These are phyloP conservation scores for Glaucomys volans DNA, from an alignment of 2,113 vertebrate genomes.

Conservation along the genomic window DNA sequence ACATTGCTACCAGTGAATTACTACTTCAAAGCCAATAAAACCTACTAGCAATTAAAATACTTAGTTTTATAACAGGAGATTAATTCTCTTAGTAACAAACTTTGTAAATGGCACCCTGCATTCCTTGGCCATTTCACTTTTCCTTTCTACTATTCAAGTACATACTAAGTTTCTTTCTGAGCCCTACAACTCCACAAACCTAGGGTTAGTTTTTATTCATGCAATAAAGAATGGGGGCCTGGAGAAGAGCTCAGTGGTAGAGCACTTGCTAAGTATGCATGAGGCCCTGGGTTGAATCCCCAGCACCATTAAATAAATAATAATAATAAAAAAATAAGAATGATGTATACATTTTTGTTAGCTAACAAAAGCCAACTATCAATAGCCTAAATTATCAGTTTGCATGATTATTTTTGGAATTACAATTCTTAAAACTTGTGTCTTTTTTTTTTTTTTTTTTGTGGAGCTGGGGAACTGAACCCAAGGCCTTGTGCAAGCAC, in stretches of 20 bases:
- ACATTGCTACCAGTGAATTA: constrained; percentile 12
- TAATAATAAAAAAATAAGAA: no score
- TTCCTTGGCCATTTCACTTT: not conserved
- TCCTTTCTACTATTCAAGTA: not conserved
- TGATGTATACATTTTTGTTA: not conserved
- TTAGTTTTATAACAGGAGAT: not conserved
- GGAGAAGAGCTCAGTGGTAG: no score
- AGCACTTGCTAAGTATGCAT: no score
- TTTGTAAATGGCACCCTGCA: not conserved
- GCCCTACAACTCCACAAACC: not conserved
- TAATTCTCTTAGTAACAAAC: not conserved
- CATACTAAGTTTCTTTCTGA: not conserved
- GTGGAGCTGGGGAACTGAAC: no score
- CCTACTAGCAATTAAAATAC: not conserved
- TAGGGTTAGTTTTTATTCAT: constrained; percentile 25
- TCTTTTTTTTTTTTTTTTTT: no score
- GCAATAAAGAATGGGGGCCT: not conserved
- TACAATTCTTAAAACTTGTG: not conserved
- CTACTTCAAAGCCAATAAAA: not conserved
- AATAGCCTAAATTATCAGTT: not conserved
- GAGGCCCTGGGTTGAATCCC: no score
- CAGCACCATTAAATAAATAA: no score
- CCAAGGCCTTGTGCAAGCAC: no score
- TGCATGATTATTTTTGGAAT: not conserved
- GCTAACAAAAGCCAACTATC: not conserved